Evolutionary conservation across 2,113 vertebrate species (phyloP), one percentile per base, ranked within the genome.

Genomic region (Carlito syrichta): DNA sequence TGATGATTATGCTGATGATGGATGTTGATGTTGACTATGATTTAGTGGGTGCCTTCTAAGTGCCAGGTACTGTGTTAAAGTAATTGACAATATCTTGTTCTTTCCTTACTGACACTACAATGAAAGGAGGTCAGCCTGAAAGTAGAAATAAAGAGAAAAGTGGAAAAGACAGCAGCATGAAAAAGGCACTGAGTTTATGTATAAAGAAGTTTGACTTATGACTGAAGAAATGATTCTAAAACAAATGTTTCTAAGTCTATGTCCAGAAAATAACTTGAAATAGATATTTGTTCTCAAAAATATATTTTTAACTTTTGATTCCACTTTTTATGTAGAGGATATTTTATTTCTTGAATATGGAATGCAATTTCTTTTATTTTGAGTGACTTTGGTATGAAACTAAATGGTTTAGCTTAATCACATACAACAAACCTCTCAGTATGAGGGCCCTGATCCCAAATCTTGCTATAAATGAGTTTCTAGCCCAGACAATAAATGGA

Each of bases 331-430:
- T 43, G 95, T 90, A 88, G 91, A 91, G 94, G 32, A 48, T 83
- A 96, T 95, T 96, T 96, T 93, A 74, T 77, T 86, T 97, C 58
- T 86, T 91, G 71, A 96, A 77, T 93, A 94, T 94, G 50, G 81
- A 86, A 79, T 71, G 60, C 22, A 87, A 78, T 96, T 96, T 92
- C 94, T 95, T 97, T 97, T 91, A 87, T 87, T 98, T 95, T 79
- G 97, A 85, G 89, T 96, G 86, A 94, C 85, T 96, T 82, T 90
- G 48, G 77, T 94, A 93, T 97, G 95, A 96, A 97, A 89, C 91
- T 89, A 93, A 97, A 89, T 95, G 73, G 79, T 94, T 95, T 96
- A 93, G 77, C 78, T 97, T 98, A 95, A 97, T 98, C 97, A 97
- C 76, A 96, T 63, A 87, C 92, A 96, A 95, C 86, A 97, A 77